Percentiles rank a stretch among this genome's conserved stretches.
These are phyloP conservation scores for Saguinus imperator DNA, from an alignment of 2,113 vertebrate species.

Conservation along the genomic window DNA sequence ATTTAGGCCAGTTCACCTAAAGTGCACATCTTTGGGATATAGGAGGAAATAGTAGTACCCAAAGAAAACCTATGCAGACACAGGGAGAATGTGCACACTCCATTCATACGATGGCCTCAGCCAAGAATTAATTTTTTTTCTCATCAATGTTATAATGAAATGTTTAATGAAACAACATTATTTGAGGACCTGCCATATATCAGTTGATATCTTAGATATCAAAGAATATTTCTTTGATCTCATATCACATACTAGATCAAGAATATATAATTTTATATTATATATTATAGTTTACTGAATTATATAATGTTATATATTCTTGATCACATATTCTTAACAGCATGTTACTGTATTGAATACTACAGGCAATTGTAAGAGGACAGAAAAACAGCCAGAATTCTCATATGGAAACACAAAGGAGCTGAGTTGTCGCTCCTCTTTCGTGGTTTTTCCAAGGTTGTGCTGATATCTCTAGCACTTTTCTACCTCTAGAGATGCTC, in stretches of 20 bases:
- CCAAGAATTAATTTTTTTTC: neutral
- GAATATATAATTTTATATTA: too few species aligned
- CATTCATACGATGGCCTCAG: neutral
- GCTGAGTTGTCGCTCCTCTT: neutral
- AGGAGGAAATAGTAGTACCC: too few species aligned
- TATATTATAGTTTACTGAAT: too few species aligned
- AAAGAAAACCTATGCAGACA: neutral
- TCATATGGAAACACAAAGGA: neutral
- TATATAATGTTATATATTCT: too few species aligned
- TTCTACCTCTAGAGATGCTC: neutral
- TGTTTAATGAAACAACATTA: neutral
- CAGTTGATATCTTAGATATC: neutral
- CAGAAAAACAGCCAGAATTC: neutral
- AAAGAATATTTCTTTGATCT: neutral
- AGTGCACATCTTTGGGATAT: neutral
- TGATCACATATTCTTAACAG: too few species aligned
- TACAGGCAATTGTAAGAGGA: neutral
- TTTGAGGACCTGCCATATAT: neutral
- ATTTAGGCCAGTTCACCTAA: neutral
- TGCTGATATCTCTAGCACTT: neutral
- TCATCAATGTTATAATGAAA: neutral
- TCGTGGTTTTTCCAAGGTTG: neutral
- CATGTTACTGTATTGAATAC: too few species aligned
- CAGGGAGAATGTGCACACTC: neutral
- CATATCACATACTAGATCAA: neutral